phyloP scores from a whole-genome alignment of 2,113 vertebrate genomes.

The Noctilio leporinus region DNA sequence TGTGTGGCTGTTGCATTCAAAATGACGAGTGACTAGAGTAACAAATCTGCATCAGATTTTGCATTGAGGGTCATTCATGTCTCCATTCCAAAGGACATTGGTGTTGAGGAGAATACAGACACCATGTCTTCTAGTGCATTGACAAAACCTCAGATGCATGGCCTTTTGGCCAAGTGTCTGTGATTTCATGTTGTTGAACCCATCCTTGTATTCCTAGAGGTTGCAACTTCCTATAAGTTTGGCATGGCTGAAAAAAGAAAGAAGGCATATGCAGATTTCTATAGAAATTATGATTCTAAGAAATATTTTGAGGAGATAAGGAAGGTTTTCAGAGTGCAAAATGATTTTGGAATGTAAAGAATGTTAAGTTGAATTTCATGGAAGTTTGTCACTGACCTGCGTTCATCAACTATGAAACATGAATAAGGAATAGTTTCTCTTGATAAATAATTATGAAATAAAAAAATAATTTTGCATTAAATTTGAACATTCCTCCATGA shows the following conservation, averaged over 20 bases:
- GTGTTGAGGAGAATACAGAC: not conserved
- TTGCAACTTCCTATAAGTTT: not conserved
- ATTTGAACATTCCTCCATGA: no score
- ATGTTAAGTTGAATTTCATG: not conserved
- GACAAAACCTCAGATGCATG: not conserved
- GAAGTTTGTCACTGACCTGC: not conserved
- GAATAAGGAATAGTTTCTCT: not conserved
- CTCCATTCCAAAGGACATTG: no score
- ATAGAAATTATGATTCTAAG: not conserved
- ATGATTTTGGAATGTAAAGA: not conserved
- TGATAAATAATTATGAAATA: not conserved
- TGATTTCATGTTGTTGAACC: not conserved
- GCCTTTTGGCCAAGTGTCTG: not conserved
- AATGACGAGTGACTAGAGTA: no score
- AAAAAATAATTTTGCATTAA: no score
- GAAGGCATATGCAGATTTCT: not conserved
- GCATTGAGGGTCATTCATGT: no score
- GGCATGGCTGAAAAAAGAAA: not conserved
- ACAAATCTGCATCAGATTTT: no score
- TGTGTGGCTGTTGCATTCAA: no score
- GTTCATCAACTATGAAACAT: not conserved
- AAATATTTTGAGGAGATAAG: not conserved
- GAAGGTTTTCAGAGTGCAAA: not conserved
- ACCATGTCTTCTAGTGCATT: not conserved
- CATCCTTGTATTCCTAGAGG: no score